These are phyloP conservation scores for Leuctra nigra DNA, from an alignment of 2,888 invertebrate species.

Conservation along the genomic window DNA sequence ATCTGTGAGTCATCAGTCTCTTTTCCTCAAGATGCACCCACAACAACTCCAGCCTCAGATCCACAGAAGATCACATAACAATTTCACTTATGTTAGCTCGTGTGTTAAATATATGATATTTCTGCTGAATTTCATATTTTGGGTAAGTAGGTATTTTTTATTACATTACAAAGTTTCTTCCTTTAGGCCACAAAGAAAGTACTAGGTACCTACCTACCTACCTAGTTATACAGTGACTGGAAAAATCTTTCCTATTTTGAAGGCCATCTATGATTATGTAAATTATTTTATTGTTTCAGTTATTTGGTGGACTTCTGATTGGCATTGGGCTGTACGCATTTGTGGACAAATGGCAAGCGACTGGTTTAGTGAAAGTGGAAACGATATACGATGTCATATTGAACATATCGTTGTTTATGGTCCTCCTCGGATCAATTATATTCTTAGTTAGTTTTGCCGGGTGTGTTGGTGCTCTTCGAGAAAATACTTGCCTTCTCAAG, in stretches of 20 bases:
- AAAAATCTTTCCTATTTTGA: not conserved
- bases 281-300: constrained; percentile 54
- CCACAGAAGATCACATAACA: constrained; percentile 53
- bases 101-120: constrained; percentile 88
- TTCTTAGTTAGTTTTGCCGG: constrained; percentile 92
- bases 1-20: too few relatives aligned
- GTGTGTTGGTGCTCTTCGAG: constrained; percentile 82
- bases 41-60: constrained; percentile 3
- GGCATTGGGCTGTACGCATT: constrained; percentile 88
- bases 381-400: constrained; percentile 85
- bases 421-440: constrained; percentile 84
- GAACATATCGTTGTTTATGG: constrained; percentile 84
- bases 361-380: constrained; percentile 74
- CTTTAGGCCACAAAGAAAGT: not conserved
- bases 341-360: constrained; percentile 87
- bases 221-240: not conserved
- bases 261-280: not conserved
- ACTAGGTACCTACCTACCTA: not conserved
- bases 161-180: not conserved
- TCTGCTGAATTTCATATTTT: constrained; percentile 80
- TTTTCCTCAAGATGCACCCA: constrained; percentile 17
- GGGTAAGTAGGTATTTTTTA: constrained; percentile 57
- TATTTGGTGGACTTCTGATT: constrained; percentile 78
- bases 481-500: constrained; percentile 87
- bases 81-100: constrained; percentile 76